Base-by-base conservation (phyloP, 1,140 invertebrate species). In the Drosophila obscura region DNA sequence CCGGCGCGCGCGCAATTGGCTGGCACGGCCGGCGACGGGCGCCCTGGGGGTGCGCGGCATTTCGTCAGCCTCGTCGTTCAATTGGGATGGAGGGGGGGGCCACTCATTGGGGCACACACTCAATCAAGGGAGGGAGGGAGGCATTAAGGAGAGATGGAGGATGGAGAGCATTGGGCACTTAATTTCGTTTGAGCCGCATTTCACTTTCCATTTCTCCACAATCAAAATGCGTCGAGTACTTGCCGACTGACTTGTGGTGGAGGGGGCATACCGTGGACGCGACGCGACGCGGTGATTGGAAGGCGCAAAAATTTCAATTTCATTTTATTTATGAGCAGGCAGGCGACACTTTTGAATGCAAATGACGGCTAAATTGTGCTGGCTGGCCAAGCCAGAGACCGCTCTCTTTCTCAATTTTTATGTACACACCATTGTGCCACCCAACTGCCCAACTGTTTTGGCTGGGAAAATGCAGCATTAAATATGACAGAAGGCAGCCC, bases 241-340 rank as follows among this genome's bases (percentile, higher is more conserved):
- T 55, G 60, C 51, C 39, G 55, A 61, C 65, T 63, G 65, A 19
- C 19, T 19, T 19, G 19, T 1, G 19, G 19, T 16, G 1, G 1
- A 16, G 16, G 16, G 26, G 11, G 22, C 28, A 51, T 35, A 28
- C 22, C 19, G 19, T 1, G 1, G 19, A 1, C 7, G 28, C 28
- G 35, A 35, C 16, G 31, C 39, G 8, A 19, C 13, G 22, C n/a
- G 19, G 24, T 26, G 39, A 44, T 7, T 49, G 68, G 68, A 35
- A 79, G 78, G 75, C 79, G 59, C 79, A 62, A 84, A 82, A 80
- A 80, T 80, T 85, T 85, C 73, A 85, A 85, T 84, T 80, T 69
- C 63, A 75, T 76, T 75, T 84, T 80, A 80, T 84, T 84, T 80
- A 80, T 84, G 77, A 77, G 64, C 65, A 46, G 52, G 43, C 69